phyloP scores from a whole-genome alignment of 2,113 vertebrate genomes.

The Xenotilapia flavipinnis region DNA sequence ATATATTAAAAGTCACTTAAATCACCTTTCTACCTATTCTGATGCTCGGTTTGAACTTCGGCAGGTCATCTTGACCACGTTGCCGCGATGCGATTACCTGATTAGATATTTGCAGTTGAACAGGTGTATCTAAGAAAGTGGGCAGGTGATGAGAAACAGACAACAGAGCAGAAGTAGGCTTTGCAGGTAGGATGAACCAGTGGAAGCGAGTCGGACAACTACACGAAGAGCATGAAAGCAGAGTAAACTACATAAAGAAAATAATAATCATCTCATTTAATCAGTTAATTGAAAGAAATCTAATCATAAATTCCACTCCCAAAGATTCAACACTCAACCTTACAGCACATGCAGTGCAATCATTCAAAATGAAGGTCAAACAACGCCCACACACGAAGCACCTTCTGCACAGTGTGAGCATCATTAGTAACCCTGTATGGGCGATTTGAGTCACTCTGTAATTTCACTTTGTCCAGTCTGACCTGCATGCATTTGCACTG shows the following conservation, averaged over 20 bases:
- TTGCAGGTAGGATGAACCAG: neutral
- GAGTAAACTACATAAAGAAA: neutral
- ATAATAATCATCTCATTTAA: neutral
- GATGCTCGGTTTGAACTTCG: neutral
- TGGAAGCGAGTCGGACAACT: neutral
- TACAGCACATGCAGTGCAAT: slow-evolving; percentile 14
- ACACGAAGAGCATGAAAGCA: neutral
- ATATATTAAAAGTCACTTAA: neutral
- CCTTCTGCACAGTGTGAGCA: slow-evolving; percentile 19
- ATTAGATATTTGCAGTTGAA: neutral
- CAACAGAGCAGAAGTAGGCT: slow-evolving; percentile 8
- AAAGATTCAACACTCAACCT: slow-evolving; percentile 10
- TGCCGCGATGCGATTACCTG: neutral
- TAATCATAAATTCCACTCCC: slow-evolving; percentile 25
- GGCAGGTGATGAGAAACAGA: neutral
- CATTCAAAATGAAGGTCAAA: slow-evolving; percentile 47
- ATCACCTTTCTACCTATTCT: neutral
- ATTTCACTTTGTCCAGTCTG: slow-evolving; percentile 36
- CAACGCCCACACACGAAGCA: slow-evolving; percentile 6
- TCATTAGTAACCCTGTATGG: slow-evolving; percentile 33
- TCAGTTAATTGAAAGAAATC: slow-evolving; percentile 21
- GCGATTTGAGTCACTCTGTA: slow-evolving; percentile 40
- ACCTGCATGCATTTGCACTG: slow-evolving; percentile 19
- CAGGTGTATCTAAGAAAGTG: neutral
- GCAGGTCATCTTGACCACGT: neutral